Evolutionary conservation across 2,797 vertebrate genomes (phyloP).

Genomic region (Eurystomus glaucurus): DNA sequence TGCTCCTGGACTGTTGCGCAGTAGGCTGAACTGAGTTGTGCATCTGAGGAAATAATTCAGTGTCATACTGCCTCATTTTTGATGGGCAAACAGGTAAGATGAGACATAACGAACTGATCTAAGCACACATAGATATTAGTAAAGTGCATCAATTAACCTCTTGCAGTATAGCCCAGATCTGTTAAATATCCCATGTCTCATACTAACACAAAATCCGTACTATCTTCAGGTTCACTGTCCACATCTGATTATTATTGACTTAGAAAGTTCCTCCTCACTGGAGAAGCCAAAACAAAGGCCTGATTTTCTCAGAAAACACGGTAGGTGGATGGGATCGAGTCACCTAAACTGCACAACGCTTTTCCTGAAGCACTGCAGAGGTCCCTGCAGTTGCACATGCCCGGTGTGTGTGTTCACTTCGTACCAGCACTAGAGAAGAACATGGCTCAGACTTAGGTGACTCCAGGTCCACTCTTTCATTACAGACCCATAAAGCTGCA

Average conservation of each 20-base stretch:
- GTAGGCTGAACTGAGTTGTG: neutral
- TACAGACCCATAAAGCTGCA: neutral
- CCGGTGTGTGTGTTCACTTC: fast-evolving
- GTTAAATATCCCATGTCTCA: neutral
- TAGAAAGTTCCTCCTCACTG: neutral
- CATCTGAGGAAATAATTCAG: neutral
- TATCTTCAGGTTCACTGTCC: neutral
- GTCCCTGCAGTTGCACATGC: neutral
- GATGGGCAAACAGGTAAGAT: neutral
- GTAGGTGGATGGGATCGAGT: neutral
- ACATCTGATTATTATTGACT: neutral
- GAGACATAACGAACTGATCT: neutral
- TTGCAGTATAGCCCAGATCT: neutral
- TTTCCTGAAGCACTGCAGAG: neutral
- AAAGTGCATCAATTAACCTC: neutral
- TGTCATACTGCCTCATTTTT: neutral
- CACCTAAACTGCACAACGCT: neutral
- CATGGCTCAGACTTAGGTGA: fast-evolving
- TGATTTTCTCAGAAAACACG: neutral
- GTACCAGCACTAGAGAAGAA: neutral
- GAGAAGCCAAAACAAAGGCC: neutral
- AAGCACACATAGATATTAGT: neutral
- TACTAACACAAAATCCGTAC: neutral
- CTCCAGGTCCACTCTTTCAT: neutral
- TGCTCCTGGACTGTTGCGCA: neutral